A percentile compares a stretch with the other conserved stretches of the same genome.
Conservation (phyloP, 1,140 invertebrate species). For the Zaprionus vittiger region DNA sequence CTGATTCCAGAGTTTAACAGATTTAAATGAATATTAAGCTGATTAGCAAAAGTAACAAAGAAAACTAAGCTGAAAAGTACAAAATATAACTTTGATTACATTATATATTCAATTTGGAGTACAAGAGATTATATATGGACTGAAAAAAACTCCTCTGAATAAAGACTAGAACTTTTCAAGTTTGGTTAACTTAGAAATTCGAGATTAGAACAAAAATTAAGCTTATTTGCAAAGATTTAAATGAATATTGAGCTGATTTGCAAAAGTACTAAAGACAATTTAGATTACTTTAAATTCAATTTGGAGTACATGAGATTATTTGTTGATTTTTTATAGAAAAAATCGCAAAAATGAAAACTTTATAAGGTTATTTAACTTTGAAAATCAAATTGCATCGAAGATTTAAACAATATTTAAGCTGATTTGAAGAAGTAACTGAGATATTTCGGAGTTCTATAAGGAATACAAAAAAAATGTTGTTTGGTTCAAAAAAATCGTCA, state of each 20-base stretch:
- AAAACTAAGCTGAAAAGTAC: not conserved
- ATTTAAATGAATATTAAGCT: not conserved
- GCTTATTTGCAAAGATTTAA: not conserved
- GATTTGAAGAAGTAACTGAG: not conserved
- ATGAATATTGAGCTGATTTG: not conserved
- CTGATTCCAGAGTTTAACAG: not conserved
- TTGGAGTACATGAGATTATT: not conserved
- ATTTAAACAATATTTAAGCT: no score
- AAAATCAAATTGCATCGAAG: no score
- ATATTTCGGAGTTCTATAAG: not conserved
- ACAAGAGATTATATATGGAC: not conserved
- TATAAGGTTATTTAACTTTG: no score
- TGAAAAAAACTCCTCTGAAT: no score
- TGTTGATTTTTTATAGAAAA: not conserved
- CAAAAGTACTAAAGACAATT: not conserved
- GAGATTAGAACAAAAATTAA: no score
- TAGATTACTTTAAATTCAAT: not conserved
- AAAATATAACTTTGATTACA: not conserved
- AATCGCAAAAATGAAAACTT: no score
- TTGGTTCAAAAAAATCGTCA: not conserved
- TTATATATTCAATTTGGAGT: not conserved
- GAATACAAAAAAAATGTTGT: no score
- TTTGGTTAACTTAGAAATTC: no score
- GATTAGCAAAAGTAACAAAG: not conserved
- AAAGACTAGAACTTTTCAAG: no score